Evolutionary conservation across 1,140 invertebrate species (phyloP).

Genomic region (Agrilus planipennis): DNA sequence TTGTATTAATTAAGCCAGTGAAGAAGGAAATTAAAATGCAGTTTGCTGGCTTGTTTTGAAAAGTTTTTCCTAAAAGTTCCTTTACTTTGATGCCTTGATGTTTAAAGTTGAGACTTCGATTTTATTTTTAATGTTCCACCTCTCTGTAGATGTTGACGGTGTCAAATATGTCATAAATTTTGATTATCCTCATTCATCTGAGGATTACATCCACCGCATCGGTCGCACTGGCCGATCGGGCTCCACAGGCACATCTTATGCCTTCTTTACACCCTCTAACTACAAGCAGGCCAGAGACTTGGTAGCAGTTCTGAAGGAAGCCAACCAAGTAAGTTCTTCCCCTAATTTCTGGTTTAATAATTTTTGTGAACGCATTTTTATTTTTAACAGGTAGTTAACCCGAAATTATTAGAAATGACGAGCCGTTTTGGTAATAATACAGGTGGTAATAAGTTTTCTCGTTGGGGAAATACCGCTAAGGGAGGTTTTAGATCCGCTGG

Average conservation of each 20-base stretch:
- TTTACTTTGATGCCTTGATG: no score
- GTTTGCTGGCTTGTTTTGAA: no score
- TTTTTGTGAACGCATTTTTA: no score
- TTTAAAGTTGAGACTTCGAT: no score
- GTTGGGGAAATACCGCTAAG: slow-evolving; percentile 10
- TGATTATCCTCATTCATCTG: slow-evolving; percentile 91
- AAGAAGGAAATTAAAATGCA: no score
- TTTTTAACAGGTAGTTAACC: slow-evolving; percentile 63
- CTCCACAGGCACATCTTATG: slow-evolving; percentile 88
- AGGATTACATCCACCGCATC: slow-evolving; percentile 97
- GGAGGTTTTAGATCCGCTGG: slow-evolving; percentile 8
- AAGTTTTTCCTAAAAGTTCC: no score
- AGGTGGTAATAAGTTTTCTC: slow-evolving; percentile 4
- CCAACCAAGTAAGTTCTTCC: slow-evolving; percentile 89
- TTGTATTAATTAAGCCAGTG: no score
- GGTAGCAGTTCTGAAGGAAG: slow-evolving; percentile 78
- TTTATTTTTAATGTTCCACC: no score
- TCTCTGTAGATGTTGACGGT: slow-evolving; percentile 97
- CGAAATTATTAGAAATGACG: slow-evolving; percentile 36
- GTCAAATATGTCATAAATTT: slow-evolving; percentile 98
- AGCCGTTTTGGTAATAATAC: slow-evolving; percentile 25
- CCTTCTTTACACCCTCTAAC: slow-evolving; percentile 90
- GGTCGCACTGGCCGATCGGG: slow-evolving; percentile 85
- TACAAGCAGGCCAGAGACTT: slow-evolving; percentile 79
- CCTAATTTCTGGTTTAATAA: no score